Percentiles rank a stretch among this genome's conserved stretches.
These are phyloP conservation scores for Apamea crenata DNA, from an alignment of 2,888 invertebrate genomes.

Conservation along the genomic window DNA sequence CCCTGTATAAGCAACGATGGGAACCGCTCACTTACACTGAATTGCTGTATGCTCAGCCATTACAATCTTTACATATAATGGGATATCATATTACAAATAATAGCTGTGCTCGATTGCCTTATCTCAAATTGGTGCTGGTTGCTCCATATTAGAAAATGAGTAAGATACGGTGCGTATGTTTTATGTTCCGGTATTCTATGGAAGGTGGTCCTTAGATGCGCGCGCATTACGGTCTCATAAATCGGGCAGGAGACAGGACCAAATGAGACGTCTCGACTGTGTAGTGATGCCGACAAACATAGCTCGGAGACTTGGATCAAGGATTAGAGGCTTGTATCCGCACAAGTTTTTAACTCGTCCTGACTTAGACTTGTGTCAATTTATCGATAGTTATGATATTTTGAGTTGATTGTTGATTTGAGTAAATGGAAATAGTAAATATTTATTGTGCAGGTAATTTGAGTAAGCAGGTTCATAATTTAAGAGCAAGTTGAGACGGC, in stretches of 20 bases:
- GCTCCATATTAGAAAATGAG: slow-evolving; percentile 52
- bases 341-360: slow-evolving; percentile 46
- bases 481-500: not conserved
- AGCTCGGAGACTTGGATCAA: slow-evolving; percentile 28
- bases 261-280: slow-evolving; percentile 71
- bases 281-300: slow-evolving; percentile 69
- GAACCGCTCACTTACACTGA: not conserved
- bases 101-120: slow-evolving; percentile 19
- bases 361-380: slow-evolving; percentile 48
- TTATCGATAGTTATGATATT: slow-evolving; percentile 45
- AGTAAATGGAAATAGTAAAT: not conserved
- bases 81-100: slow-evolving; percentile 38
- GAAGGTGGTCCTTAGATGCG: slow-evolving; percentile 64
- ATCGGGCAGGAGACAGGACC: slow-evolving; percentile 70
- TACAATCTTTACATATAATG: slow-evolving; percentile 33
- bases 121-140: slow-evolving; percentile 33
- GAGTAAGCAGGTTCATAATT: not conserved
- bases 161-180: slow-evolving; percentile 45
- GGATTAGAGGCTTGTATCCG: slow-evolving; percentile 48
- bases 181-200: slow-evolving; percentile 56
- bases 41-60: not conserved
- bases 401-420: not conserved
- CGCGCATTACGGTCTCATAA: slow-evolving; percentile 75
- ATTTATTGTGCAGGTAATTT: not conserved
- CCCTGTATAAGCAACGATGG: not conserved